These are phyloP conservation scores for Sarcophaga rosellei DNA, from an alignment of 2,888 invertebrate species.

Conservation along the genomic window DNA sequence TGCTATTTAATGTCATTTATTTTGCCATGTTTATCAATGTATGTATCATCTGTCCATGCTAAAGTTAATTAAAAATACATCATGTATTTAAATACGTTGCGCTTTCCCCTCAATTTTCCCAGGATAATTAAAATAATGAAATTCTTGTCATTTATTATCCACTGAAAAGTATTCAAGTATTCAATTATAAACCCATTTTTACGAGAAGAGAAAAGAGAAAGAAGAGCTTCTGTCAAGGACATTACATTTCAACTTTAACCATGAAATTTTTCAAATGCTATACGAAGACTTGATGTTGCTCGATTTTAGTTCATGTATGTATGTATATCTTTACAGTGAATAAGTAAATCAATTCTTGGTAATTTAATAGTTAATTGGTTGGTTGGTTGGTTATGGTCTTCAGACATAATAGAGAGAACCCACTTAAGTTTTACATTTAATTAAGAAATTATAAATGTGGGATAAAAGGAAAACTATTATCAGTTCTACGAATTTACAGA, in stretches of 20 bases:
- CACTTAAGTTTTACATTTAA: too few species aligned
- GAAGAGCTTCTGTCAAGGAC: background rate
- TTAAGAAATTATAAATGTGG: too few species aligned
- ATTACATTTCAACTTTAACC: background rate
- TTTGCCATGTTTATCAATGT: background rate
- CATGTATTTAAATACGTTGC: slow-evolving; percentile 5
- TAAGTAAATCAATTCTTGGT: too few species aligned
- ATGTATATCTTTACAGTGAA: too few species aligned
- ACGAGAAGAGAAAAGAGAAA: background rate
- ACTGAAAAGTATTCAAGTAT: background rate
- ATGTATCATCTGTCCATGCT: slow-evolving; percentile 9
- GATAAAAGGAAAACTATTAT: too few species aligned
- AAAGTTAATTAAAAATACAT: slow-evolving; percentile 48
- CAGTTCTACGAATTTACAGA: too few species aligned
- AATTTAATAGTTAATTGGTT: too few species aligned
- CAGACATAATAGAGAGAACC: too few species aligned
- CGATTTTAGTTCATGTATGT: too few species aligned
- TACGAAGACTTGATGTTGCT: too few species aligned
- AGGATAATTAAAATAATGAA: background rate
- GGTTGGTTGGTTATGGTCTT: too few species aligned
- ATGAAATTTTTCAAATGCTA: too few species aligned
- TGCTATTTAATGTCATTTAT: background rate
- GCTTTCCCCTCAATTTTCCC: background rate
- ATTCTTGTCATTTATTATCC: background rate
- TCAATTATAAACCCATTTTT: background rate